Evolutionary conservation across 2,113 vertebrate species (phyloP), one percentile per base, ranked within the genome.

Genomic region (Eonycteris spelaea): DNA sequence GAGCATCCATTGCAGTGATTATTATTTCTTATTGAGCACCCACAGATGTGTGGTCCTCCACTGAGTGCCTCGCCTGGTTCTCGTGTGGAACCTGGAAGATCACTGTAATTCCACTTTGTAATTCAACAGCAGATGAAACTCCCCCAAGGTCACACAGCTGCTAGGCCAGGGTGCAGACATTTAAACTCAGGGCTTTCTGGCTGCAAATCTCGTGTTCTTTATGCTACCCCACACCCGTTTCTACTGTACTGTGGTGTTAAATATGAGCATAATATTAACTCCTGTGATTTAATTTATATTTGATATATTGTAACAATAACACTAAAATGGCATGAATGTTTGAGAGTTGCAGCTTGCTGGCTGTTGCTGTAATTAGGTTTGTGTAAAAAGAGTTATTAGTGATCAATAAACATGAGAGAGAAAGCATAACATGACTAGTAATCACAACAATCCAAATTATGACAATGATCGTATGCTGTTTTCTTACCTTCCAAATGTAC

Each of bases 371-470:
- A 71, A 83, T 89, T 94, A 88, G 33, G 35, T 89, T 84, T 91
- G 71, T 80, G 24, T 67, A 45, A 85, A 74, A 85, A 68, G 73
- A 92, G 80, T 86, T 74, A 70, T 86, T 80, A 38, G n/a, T 67
- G 74, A 86, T 67, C 73, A 45, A 19, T 48, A 53, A 88, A 74
- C 67, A 28, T 18, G 51, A 92, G 74, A 61, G 57, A 75, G 80
- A 94, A 82, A 24, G 63, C 14, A 14, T 51, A 43, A 14, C 21
- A 30, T 79, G 45, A 43, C 22, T 14, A 65, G 83, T 14, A 28
- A 73, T 57, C 14, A 82, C 55, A 89, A 51, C 87, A 61, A 65
- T 59, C 12, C 43, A 74, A n/a, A 79, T 68, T 61, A 35, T 85
- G 83, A n/a, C 30, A 28, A 13, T 5, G 30, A 16, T 7, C 28